phyloP scores from a whole-genome alignment of 2,888 invertebrate species.

The Salticus scenicus region DNA sequence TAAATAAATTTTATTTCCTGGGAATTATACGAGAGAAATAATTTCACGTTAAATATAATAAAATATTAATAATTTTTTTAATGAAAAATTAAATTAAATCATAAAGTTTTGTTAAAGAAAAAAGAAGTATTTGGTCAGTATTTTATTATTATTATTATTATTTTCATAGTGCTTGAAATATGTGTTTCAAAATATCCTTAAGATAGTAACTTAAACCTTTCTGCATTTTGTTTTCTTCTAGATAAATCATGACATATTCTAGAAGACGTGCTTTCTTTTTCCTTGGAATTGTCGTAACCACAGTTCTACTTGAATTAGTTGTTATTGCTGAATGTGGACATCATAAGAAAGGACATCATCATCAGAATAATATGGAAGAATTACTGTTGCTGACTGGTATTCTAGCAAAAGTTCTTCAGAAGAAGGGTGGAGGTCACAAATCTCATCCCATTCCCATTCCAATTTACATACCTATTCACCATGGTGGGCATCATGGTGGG shows the following conservation, averaged over 20 bases:
- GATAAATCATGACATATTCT: slow-evolving; percentile 19
- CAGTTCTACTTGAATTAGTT: slow-evolving; percentile 29
- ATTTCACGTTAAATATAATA: too few relatives aligned
- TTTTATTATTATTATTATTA: too few relatives aligned
- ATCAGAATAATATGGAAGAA: slow-evolving; percentile 54
- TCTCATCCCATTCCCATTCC: slow-evolving; percentile 56
- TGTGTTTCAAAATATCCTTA: too few relatives aligned
- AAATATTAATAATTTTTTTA: too few relatives aligned
- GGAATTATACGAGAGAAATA: too few relatives aligned
- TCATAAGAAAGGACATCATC: slow-evolving; percentile 5
- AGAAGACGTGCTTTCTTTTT: slow-evolving; percentile 33
- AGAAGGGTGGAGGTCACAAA: slow-evolving; percentile 21
- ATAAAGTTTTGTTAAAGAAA: too few relatives aligned
- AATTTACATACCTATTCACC: slow-evolving; percentile 51
- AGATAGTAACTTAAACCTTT: too few relatives aligned
- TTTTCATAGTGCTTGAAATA: too few relatives aligned
- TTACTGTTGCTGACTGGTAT: slow-evolving; percentile 55
- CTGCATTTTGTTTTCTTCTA: neutral
- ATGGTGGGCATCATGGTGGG: slow-evolving; percentile 4
- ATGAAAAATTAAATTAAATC: too few relatives aligned
- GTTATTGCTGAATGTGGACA: slow-evolving; percentile 8
- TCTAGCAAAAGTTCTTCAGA: slow-evolving; percentile 54
- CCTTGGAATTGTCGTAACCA: slow-evolving; percentile 25
- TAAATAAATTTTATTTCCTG: too few relatives aligned
- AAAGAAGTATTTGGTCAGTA: too few relatives aligned